Conservation (phyloP, 2,888 invertebrate species). For the Coelogynopora nodosa region DNA sequence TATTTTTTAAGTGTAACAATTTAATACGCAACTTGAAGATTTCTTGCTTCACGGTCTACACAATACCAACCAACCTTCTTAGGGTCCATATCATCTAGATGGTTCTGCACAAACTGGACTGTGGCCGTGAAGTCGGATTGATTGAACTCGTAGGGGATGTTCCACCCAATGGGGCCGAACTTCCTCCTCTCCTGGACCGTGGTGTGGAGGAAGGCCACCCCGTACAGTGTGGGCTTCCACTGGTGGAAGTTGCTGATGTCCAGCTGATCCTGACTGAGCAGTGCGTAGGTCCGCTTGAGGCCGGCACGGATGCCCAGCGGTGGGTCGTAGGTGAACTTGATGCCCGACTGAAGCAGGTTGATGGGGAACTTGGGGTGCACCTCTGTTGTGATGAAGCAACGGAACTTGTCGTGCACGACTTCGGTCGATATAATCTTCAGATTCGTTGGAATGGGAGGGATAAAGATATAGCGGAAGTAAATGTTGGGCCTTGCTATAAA, state of each 20-base stretch:
- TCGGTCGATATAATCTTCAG: slow-evolving; percentile 66
- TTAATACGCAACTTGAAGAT: neutral
- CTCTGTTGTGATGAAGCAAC: slow-evolving; percentile 91
- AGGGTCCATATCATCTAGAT: slow-evolving; percentile 49
- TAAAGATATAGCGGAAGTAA: no score
- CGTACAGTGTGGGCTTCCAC: slow-evolving; percentile 88
- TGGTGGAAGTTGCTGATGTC: slow-evolving; percentile 80
- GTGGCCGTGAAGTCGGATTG: slow-evolving; percentile 92
- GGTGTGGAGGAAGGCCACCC: slow-evolving; percentile 88
- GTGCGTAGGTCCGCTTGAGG: slow-evolving; percentile 85
- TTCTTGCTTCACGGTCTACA: slow-evolving; percentile 22
- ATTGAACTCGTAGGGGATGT: slow-evolving; percentile 91
- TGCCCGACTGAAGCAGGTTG: slow-evolving; percentile 78
- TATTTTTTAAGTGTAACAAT: neutral
- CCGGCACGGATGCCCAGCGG: slow-evolving; percentile 90
- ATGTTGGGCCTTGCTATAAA: no score
- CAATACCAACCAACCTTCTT: slow-evolving; percentile 67
- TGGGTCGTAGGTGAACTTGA: slow-evolving; percentile 94
- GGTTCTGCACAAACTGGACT: slow-evolving; percentile 80
- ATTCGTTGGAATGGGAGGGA: no score
- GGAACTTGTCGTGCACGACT: slow-evolving; percentile 75
- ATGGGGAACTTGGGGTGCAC: slow-evolving; percentile 89
- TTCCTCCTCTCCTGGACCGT: slow-evolving; percentile 90
- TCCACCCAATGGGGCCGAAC: slow-evolving; percentile 94
- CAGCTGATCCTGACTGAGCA: slow-evolving; percentile 75